A percentile compares a stretch with the other conserved stretches of the same genome.
These are phyloP conservation scores for Ametastegia equiseti DNA, from an alignment of 2,888 invertebrate genomes.

Conservation along the genomic window DNA sequence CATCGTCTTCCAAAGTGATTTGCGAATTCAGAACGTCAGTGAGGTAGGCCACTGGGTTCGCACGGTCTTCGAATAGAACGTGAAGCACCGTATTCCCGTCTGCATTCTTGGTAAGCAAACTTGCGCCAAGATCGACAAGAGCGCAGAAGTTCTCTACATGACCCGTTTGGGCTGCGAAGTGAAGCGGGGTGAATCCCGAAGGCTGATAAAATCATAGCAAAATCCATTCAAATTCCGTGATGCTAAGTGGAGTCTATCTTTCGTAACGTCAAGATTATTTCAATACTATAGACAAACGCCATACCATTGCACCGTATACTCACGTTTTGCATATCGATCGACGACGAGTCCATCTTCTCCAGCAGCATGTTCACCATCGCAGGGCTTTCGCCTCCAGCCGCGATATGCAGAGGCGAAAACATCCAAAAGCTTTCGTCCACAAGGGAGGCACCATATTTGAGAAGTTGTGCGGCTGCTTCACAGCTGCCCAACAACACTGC, in stretches of 20 bases:
- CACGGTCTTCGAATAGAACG: constrained; percentile 71
- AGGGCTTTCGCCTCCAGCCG: constrained; percentile 65
- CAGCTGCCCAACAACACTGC: constrained; percentile 71
- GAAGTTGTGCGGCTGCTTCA: constrained; percentile 67
- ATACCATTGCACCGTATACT: no score
- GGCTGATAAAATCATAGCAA: not conserved
- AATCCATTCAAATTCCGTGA: no score
- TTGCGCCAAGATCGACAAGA: constrained; percentile 68
- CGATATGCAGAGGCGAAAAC: constrained; percentile 71
- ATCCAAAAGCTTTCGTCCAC: no score
- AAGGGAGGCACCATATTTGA: constrained; percentile 72
- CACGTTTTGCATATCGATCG: no score
- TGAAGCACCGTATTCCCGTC: constrained; percentile 71
- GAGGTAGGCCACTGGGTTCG: constrained; percentile 70
- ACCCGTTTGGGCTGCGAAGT: constrained; percentile 71
- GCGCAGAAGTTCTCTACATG: constrained; percentile 63
- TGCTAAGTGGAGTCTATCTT: not conserved
- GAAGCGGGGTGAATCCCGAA: constrained; percentile 69
- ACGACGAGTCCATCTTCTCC: no score
- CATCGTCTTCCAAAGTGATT: constrained; percentile 63
- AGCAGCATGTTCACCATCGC: constrained; percentile 58
- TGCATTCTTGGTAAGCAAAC: constrained; percentile 67
- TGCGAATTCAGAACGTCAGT: constrained; percentile 69
- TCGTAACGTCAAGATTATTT: not conserved
- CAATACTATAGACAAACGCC: no score